Conservation (phyloP, 1,140 invertebrate genomes). For the Monochamus saltuarius region DNA sequence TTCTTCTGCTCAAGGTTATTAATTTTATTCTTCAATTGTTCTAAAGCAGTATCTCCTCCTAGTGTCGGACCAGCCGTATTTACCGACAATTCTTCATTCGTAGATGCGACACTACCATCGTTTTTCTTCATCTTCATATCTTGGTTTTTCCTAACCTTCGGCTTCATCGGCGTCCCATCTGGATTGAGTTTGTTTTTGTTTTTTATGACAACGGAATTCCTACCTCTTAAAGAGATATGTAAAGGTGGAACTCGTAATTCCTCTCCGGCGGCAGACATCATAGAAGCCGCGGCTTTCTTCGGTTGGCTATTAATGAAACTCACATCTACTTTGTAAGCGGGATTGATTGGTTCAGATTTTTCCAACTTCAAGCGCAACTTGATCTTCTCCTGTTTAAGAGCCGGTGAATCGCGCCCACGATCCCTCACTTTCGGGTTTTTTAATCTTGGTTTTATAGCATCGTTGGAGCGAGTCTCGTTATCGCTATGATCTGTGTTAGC, state of each 20-base stretch:
- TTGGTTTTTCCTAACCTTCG: slow-evolving; percentile 53
- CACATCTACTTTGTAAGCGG: slow-evolving; percentile 79
- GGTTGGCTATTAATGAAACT: slow-evolving; percentile 65
- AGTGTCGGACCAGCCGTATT: no score
- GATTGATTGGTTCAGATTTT: slow-evolving; percentile 73
- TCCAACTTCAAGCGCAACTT: slow-evolving; percentile 81
- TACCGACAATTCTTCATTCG: no score
- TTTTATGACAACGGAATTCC: slow-evolving; percentile 85
- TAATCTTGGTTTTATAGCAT: slow-evolving; percentile 47
- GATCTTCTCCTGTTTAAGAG: slow-evolving; percentile 69
- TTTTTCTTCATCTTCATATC: slow-evolving; percentile 41
- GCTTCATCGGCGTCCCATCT: slow-evolving; percentile 37
- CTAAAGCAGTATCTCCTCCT: no score
- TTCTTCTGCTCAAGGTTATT: slow-evolving; percentile 35
- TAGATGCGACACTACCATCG: not conserved
- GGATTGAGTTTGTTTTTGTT: slow-evolving; percentile 57
- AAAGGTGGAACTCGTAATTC: slow-evolving; percentile 84
- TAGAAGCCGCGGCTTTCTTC: slow-evolving; percentile 52
- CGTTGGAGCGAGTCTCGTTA: slow-evolving; percentile 60
- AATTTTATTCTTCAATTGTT: no score
- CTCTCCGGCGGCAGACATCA: slow-evolving; percentile 52
- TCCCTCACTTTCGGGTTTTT: slow-evolving; percentile 32
- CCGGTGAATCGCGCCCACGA: slow-evolving; percentile 47
- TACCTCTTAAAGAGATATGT: slow-evolving; percentile 82
- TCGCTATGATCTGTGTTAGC: slow-evolving; percentile 61